Percentiles rank a stretch among this genome's conserved stretches.
These are phyloP conservation scores for Panzeria rudis DNA, from an alignment of 2,888 invertebrate genomes.

Conservation along the genomic window DNA sequence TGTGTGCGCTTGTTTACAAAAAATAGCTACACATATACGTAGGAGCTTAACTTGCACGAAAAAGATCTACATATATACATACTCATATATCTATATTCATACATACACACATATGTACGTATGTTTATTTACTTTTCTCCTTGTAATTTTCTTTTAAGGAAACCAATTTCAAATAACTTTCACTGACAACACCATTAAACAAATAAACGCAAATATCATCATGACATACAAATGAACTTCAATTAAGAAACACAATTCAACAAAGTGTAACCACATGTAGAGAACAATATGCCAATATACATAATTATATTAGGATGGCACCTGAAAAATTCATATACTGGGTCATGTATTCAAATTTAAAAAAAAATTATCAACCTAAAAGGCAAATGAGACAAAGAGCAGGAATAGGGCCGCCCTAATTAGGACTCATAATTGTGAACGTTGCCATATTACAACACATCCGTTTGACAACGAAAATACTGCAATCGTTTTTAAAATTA, in stretches of 20 bases:
- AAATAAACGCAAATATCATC: conserved; percentile 35
- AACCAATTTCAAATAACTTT: conserved; percentile 37
- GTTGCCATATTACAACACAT: conserved; percentile 23
- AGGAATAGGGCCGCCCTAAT: not conserved
- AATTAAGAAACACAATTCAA: conserved; percentile 23
- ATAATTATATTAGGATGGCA: not conserved
- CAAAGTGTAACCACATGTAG: conserved; percentile 33
- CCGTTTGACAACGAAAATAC: not conserved
- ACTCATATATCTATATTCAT: not conserved
- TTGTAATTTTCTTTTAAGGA: not conserved
- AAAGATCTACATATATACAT: not conserved
- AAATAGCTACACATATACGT: too few relatives aligned
- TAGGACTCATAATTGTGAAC: too few relatives aligned
- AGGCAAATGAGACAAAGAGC: too few relatives aligned
- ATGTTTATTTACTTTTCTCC: not conserved
- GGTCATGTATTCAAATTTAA: too few relatives aligned
- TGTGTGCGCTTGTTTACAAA: too few relatives aligned
- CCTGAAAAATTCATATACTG: too few relatives aligned
- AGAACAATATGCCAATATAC: not conserved
- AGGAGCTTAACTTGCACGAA: not conserved
- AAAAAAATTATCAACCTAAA: too few relatives aligned
- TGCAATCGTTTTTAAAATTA: not conserved
- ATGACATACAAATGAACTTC: not conserved
- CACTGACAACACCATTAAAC: conserved; percentile 22
- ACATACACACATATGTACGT: not conserved